A percentile compares a stretch with the other conserved stretches of the same genome.
These are phyloP conservation scores for Lepidurus couesii DNA, from an alignment of 1,140 invertebrate species.

Conservation along the genomic window DNA sequence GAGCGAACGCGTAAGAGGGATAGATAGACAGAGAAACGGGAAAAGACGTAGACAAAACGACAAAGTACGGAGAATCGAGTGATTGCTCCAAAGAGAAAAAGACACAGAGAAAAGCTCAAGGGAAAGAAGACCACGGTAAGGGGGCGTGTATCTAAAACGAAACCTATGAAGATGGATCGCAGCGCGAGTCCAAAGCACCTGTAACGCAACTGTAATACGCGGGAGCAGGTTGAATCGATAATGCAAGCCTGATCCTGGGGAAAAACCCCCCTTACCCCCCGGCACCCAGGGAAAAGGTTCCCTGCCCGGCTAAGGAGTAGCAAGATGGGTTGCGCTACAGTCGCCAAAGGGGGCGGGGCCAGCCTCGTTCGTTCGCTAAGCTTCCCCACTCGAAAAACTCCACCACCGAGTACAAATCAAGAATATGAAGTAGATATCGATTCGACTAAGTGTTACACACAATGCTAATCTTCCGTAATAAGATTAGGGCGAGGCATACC, in stretches of 20 bases:
- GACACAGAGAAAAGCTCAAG: neutral
- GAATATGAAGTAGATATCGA: too few species aligned
- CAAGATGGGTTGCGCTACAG: neutral
- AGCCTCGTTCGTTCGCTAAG: neutral
- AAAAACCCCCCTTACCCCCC: too few species aligned
- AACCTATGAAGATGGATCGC: neutral
- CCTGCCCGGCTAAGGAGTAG: neutral
- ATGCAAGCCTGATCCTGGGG: neutral
- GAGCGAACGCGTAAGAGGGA: too few species aligned
- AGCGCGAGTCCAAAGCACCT: neutral
- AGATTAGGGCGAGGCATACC: too few species aligned
- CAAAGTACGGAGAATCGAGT: too few species aligned
- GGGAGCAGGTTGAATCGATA: neutral
- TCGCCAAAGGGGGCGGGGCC: neutral
- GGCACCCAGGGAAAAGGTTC: neutral
- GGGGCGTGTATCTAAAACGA: neutral
- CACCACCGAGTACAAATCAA: too few species aligned
- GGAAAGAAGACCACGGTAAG: neutral
- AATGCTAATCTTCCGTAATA: too few species aligned
- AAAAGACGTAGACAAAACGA: too few species aligned
- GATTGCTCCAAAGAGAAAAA: neutral
- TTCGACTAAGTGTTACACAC: too few species aligned
- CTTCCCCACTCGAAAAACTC: neutral
- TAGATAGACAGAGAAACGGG: too few species aligned
- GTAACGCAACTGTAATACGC: slow-evolving; percentile 4